Evolutionary conservation across 2,113 vertebrate genomes (phyloP).

Genomic region (Zapornia atra): DNA sequence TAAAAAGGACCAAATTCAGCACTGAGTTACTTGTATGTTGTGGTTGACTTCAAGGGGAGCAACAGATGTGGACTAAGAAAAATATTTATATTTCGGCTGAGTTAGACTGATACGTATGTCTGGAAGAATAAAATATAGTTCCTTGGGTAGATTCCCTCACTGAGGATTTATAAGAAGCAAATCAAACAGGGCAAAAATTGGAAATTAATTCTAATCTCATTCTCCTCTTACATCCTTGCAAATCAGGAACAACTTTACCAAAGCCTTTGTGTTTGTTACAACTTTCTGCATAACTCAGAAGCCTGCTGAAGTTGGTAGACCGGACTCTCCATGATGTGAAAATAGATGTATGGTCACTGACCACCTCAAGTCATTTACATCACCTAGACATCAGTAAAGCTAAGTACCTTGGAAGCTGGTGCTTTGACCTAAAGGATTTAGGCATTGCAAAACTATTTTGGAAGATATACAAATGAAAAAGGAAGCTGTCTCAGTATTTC

Average conservation of each 20-base stretch:
- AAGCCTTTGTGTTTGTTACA: background rate
- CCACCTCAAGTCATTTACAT: background rate
- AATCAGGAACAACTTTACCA: background rate
- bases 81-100: background rate
- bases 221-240: background rate
- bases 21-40: background rate
- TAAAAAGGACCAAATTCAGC: accelerated
- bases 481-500: constrained; percentile 10
- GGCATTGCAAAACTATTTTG: background rate
- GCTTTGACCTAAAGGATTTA: background rate
- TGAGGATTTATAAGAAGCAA: background rate
- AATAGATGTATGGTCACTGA: background rate
- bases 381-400: background rate
- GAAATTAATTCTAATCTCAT: background rate
- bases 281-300: background rate
- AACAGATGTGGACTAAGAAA: background rate
- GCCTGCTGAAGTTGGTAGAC: background rate
- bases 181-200: background rate
- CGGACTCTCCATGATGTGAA: background rate
- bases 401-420: background rate
- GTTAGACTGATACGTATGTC: background rate
- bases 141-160: background rate
- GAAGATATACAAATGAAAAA: background rate
- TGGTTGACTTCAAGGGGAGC: background rate
- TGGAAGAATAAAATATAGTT: background rate